Evolutionary conservation across 2,113 vertebrate species (phyloP).

Genomic region (Pungitius pungitius): DNA sequence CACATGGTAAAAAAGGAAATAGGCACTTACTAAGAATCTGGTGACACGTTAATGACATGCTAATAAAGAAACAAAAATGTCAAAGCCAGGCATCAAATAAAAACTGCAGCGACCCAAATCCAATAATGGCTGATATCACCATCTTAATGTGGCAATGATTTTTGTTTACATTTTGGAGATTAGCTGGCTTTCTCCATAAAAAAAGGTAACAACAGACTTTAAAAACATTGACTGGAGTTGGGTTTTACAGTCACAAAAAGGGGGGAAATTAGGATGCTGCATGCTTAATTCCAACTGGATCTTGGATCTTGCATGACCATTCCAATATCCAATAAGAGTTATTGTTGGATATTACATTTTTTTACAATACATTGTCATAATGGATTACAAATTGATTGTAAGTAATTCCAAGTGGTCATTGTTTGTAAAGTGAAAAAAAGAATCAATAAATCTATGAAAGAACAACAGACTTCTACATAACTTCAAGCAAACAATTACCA

Average conservation of each 20-base stretch:
- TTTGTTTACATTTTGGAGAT: not conserved
- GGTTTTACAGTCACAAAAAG: constrained; percentile 46
- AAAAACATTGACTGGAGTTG: constrained; percentile 30
- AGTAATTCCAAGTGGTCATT: too few relatives aligned
- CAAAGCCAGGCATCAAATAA: constrained; percentile 25
- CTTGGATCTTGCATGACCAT: constrained; percentile 6
- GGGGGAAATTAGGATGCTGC: constrained; percentile 7
- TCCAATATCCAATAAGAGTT: not conserved
- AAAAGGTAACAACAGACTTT: not conserved
- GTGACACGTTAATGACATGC: not conserved
- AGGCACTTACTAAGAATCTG: not conserved
- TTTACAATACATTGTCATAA: not conserved
- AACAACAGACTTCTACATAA: too few relatives aligned
- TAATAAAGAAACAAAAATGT: not conserved
- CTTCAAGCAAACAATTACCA: too few relatives aligned
- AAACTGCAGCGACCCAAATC: constrained; percentile 49
- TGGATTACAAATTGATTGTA: not conserved
- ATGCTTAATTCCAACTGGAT: constrained; percentile 19
- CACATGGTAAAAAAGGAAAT: constrained; percentile 5
- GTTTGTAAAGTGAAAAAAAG: too few relatives aligned
- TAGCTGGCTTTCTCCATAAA: not conserved
- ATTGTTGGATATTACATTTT: not conserved
- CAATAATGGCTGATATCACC: not conserved
- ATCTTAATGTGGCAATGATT: not conserved
- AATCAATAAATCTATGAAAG: too few relatives aligned